These are phyloP conservation scores for Lomographa bimaculata DNA, from an alignment of 2,888 invertebrate genomes.

Conservation along the genomic window DNA sequence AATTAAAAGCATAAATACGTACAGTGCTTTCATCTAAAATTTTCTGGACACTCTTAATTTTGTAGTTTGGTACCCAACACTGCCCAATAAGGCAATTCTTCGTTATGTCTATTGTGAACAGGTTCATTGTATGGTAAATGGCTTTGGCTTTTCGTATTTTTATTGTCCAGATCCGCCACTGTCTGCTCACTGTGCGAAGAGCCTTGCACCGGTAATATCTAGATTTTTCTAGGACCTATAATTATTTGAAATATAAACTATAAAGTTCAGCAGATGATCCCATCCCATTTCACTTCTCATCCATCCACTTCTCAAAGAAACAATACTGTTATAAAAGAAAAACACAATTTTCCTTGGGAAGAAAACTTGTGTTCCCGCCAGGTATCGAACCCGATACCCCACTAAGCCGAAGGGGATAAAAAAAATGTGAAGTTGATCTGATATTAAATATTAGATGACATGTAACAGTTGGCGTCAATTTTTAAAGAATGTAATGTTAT, in stretches of 20 bases:
- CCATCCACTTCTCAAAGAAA: too few relatives aligned
- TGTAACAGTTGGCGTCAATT: too few relatives aligned
- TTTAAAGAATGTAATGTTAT: too few relatives aligned
- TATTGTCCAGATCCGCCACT: constrained; percentile 90
- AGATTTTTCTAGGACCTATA: constrained; percentile 91
- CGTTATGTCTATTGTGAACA: constrained; percentile 92
- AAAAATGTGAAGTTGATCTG: too few relatives aligned
- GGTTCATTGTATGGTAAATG: constrained; percentile 92
- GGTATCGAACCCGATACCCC: too few relatives aligned
- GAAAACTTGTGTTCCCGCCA: too few relatives aligned
- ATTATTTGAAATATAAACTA: constrained; percentile 3
- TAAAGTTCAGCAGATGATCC: too few relatives aligned
- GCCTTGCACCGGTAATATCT: constrained; percentile 93
- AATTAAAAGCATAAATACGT: constrained; percentile 29
- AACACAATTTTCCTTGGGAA: too few relatives aligned
- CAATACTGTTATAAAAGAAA: too few relatives aligned
- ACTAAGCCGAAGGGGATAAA: too few relatives aligned
- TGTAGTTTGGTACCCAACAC: constrained; percentile 89
- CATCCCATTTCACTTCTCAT: too few relatives aligned
- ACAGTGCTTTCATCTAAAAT: constrained; percentile 50
- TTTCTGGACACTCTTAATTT: constrained; percentile 85
- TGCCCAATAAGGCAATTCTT: constrained; percentile 92
- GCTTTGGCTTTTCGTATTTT: constrained; percentile 95
- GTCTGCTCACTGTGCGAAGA: constrained; percentile 90
- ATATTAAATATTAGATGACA: too few relatives aligned